Evolutionary conservation across 2,888 invertebrate genomes (phyloP), one percentile per base, ranked within the genome.

Genomic region (Protophormia terraenovae): DNA sequence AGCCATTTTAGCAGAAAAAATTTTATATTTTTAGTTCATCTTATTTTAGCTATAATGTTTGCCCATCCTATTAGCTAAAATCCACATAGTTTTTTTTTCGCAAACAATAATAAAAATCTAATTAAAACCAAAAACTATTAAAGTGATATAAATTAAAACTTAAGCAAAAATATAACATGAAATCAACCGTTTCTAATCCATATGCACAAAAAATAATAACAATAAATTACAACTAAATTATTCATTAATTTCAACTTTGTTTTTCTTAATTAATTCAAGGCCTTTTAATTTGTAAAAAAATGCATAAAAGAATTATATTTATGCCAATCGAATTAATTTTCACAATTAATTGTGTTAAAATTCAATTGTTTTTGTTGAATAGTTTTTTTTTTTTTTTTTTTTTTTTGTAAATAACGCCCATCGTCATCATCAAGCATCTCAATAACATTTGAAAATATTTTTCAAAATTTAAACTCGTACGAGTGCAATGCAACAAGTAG

Each of bases 271-370:
- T 75, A 71, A 60, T 45, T 76, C 75, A 82, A 85, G 85, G 85
- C 55, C 78, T 58, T 41, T 55, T 27, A 45, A 22, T 67, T 72
- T 69, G 22, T 35, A 32, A 58, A n/a, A n/a, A 45, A 80, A 35
- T 19, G 22, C 4, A 58, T 27, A 62, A 55, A 16, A 41, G 7
- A 19, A 60, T 41, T 69, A 38, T 75, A 82, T 69, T 75, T 66
- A 71, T 79, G 71, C 82, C 75, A 79, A 71, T 83, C 78, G 71
- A 71, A 71, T 75, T 78, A 75, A 71, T 82, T 85, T 71, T 29
- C 75, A 38, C 69, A 79, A 78, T 58, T 24, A 64, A 41, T 73
- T 81, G 53, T 69, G 45, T 60, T 79, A 69, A 58, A 73, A 82
- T 35, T 66, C 22, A 47, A 38, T 62, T 41, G 41, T 73, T 50